Percentiles rank a stretch among this genome's conserved stretches.
Conservation (phyloP, 2,888 invertebrate species). For the Cyclophora punctaria region DNA sequence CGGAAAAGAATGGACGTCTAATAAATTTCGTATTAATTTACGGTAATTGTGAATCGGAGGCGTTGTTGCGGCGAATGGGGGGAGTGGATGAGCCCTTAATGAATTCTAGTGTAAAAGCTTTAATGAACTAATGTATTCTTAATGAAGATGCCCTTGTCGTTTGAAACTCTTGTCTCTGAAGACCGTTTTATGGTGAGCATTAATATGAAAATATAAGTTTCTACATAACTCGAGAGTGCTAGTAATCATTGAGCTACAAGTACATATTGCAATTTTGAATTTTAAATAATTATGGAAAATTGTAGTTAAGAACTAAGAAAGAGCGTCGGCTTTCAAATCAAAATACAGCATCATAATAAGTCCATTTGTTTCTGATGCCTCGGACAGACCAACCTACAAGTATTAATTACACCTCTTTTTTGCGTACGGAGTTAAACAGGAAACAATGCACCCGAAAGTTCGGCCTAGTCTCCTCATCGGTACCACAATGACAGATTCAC, state of each 20-base stretch:
- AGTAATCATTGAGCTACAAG: no score
- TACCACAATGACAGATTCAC: slow-evolving; percentile 16
- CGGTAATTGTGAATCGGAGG: neutral
- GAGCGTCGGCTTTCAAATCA: no score
- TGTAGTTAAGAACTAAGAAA: no score
- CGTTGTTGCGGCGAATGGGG: slow-evolving; percentile 4
- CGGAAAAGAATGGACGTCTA: neutral
- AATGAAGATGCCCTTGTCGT: slow-evolving; percentile 32
- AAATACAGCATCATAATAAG: no score
- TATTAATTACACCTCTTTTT: slow-evolving; percentile 5
- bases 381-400: no score
- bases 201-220: no score
- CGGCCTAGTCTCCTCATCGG: slow-evolving; percentile 4
- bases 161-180: slow-evolving; percentile 24
- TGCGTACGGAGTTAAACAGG: slow-evolving; percentile 7
- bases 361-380: no score
- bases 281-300: no score
- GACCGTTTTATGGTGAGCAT: slow-evolving; percentile 31
- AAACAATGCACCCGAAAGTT: no score
- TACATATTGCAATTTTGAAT: no score
- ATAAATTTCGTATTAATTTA: no score
- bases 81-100: slow-evolving; percentile 1
- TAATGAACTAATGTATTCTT: slow-evolving; percentile 45
- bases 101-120: slow-evolving; percentile 28
- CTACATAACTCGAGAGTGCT: no score